Base-by-base conservation (phyloP, 1,140 invertebrate genomes). In the Daktulosphaira vitifoliae region DNA sequence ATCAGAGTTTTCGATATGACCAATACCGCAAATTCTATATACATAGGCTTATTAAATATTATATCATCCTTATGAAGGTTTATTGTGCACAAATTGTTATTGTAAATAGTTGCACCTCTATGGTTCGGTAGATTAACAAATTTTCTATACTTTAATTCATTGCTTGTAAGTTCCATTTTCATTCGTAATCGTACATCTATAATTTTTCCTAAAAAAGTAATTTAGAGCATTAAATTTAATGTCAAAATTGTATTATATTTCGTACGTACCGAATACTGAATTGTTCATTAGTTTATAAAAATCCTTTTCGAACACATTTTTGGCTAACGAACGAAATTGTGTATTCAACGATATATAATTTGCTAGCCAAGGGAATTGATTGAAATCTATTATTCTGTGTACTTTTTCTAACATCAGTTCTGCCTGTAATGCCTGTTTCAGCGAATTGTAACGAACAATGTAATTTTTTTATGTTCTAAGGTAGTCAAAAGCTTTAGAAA, bases 331-430 rank as follows among this genome's bases (percentile, higher is more conserved):
- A n/a, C n/a, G n/a, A n/a, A n/a, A n/a, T n/a, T n/a, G n/a, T n/a
- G n/a, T n/a, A n/a, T n/a, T n/a, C n/a, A n/a, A n/a, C n/a, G n/a
- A n/a, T n/a, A 76, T 74, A 64, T 74, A 76, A 22, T 53, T n/a
- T 65, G 71, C 69, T n/a, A 75, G 50, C 73, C 73, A 76, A 42
- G 65, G 8, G 48, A 29, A 65, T 67, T 76, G 73, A 29, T 71
- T 67, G 70, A 74, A 76, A n/a, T n/a, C n/a, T n/a, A n/a, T n/a
- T n/a, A n/a, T n/a, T n/a, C n/a, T n/a, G n/a, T n/a, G n/a, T n/a
- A n/a, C n/a, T n/a, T n/a, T n/a, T n/a, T n/a, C n/a, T n/a, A n/a
- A n/a, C n/a, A n/a, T n/a, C n/a, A n/a, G n/a, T n/a, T n/a, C n/a
- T n/a, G n/a, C n/a, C n/a, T n/a, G n/a, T n/a, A n/a, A n/a, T n/a